Conservation (phyloP, 2,888 invertebrate species). For the Nesidiocoris tenuis region DNA sequence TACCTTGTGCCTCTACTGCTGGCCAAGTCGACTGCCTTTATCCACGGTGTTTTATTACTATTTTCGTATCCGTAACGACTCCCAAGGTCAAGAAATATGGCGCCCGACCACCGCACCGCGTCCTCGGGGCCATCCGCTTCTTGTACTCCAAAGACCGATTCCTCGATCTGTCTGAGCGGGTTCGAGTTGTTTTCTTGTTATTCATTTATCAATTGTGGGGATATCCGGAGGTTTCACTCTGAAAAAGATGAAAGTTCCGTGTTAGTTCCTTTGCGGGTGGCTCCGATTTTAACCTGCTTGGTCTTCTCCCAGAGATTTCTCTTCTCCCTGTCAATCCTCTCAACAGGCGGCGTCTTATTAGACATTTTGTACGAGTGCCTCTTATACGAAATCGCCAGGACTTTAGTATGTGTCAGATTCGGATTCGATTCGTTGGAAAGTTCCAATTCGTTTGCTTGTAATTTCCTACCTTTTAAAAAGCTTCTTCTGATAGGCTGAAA, state of each 20-base stretch:
- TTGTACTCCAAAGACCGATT: too few species aligned
- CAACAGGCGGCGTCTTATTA: background rate
- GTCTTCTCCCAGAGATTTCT: slow-evolving; percentile 32
- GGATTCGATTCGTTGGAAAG: too few species aligned
- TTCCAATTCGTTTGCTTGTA: too few species aligned
- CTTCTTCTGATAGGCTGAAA: too few species aligned
- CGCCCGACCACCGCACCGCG: too few species aligned
- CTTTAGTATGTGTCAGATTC: too few species aligned
- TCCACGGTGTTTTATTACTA: background rate
- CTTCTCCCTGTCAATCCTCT: slow-evolving; percentile 35
- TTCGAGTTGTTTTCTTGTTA: background rate
- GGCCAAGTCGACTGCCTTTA: background rate
- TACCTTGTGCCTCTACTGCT: background rate
- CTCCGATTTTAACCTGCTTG: slow-evolving; percentile 21
- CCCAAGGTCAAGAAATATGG: slow-evolving; percentile 7
- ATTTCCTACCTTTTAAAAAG: too few species aligned
- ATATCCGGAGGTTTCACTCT: slow-evolving; percentile 14
- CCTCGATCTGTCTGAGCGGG: background rate
- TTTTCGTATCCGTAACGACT: background rate
- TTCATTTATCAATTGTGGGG: background rate
- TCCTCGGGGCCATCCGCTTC: background rate
- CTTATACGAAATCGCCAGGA: too few species aligned
- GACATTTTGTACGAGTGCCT: too few species aligned
- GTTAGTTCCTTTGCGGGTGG: slow-evolving; percentile 28
- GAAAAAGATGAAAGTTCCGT: slow-evolving; percentile 31